Base-by-base conservation (phyloP, 30 jellyfish, hydroid and myxozoan genomes). In the Aurelia sp. region DNA sequence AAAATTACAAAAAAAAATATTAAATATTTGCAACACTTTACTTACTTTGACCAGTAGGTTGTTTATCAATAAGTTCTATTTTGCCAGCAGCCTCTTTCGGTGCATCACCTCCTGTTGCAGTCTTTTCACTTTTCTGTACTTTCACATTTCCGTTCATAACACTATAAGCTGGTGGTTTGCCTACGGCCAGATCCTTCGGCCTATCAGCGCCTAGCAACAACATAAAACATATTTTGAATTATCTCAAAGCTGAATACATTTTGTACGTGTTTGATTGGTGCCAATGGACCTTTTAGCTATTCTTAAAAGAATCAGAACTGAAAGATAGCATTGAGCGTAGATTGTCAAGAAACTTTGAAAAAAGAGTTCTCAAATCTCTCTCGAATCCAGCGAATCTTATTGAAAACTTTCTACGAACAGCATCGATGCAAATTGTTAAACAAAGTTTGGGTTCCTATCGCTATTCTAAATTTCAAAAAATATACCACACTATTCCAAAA, bases 21-120 rank as follows among this genome's bases (percentile, higher is more conserved):
- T 4, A 59, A 59, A 18, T 44, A 17, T n/a, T 4, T 22, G 17
- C 4, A 6, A 7, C 6, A 0, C 13, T 5, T 13, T 11, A 35
- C 86, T 87, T 76, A 87, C 96, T 87, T 76, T 87, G 90, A 6
- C 96, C 96, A 13, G 96, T 75, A 19, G 96, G 96, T 35, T 87
- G 96, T 51, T 75, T 55, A 67, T 87, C 96, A 61, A 72, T 44
- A 20, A 87, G 85, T 52, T 72, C 88, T 75, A 71, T 55, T 50
- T 87, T 78, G 61, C 92, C 92, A 27, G 67, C 90, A 59, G 96
- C 88, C 76, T 72, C 88, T 63, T 76, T 67, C 40, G 89, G 89
- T 5, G 96, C 96, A 57, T 87, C 96, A 11, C 96, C 96, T 8
- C 96, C 96, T 2, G 85, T 78, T 8, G 90, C 86, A 8, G 80